Conservation (phyloP, 2,888 invertebrate species). For the Apamea crenata region DNA sequence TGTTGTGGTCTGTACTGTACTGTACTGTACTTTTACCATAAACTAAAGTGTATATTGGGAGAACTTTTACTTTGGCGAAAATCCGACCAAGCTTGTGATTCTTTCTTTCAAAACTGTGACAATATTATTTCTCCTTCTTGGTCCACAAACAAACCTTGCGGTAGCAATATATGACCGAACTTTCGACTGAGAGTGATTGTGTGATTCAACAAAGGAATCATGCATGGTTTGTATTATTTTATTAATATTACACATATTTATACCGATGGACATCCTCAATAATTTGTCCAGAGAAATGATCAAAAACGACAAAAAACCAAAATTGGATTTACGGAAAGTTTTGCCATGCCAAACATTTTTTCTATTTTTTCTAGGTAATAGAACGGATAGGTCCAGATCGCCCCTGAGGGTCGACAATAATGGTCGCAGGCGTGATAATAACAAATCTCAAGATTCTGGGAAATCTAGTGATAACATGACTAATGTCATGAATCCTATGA, state of each 20-base stretch:
- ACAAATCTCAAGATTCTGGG: slow-evolving; percentile 70
- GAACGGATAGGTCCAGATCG: slow-evolving; percentile 82
- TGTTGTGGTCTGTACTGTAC: not conserved
- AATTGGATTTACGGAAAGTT: not conserved
- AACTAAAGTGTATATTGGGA: no score
- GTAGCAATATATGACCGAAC: not conserved
- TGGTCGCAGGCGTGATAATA: slow-evolving; percentile 77
- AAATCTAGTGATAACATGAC: slow-evolving; percentile 68
- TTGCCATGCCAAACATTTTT: not conserved
- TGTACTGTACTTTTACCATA: no score
- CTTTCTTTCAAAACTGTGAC: not conserved
- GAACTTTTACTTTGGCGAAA: no score
- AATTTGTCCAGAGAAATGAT: not conserved
- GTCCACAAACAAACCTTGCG: not conserved
- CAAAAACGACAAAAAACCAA: not conserved
- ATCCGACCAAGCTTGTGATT: not conserved
- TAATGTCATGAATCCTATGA: slow-evolving; percentile 82
- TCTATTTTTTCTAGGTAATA: slow-evolving; percentile 56
- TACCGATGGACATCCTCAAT: not conserved
- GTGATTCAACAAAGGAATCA: slow-evolving; percentile 27
- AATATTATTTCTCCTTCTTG: no score
- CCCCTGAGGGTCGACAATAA: slow-evolving; percentile 76
- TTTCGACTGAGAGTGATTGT: not conserved
- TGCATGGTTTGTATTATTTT: slow-evolving; percentile 44
- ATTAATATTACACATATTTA: not conserved